Conservation (phyloP, 2,888 invertebrate species). For the Melanchra persicariae region DNA sequence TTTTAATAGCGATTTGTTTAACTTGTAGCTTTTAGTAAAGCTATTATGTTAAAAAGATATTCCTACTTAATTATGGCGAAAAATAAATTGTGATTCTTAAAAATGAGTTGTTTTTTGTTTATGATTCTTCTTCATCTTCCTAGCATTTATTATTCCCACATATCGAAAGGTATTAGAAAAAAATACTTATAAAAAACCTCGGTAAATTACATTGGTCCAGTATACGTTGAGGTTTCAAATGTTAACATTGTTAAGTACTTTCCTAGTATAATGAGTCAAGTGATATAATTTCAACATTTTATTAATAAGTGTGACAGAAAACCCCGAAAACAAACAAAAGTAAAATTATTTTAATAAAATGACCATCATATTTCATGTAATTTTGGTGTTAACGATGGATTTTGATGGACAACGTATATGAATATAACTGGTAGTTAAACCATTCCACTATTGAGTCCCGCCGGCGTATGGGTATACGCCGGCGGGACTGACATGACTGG, state of each 20-base stretch:
- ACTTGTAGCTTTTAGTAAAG: conserved; percentile 4
- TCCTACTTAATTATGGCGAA: conserved; percentile 7
- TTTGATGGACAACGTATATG: no score
- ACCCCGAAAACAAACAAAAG: no score
- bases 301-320: no score
- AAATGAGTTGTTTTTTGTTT: no score
- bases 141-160: not conserved
- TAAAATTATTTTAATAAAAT: no score
- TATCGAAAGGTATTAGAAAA: conserved; percentile 2
- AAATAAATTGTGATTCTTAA: conserved; percentile 5
- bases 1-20: not conserved
- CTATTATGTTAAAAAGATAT: conserved; percentile 6
- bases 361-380: no score
- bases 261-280: conserved; percentile 6
- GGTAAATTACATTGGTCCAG: conserved; percentile 11
- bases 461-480: no score
- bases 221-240: conserved; percentile 5
- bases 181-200: conserved; percentile 1
- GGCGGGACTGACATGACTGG: no score
- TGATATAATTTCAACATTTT: no score
- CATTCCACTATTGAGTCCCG: no score
- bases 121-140: not conserved
- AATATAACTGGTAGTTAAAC: no score
- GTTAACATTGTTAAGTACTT: conserved; percentile 2
- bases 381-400: no score